phyloP scores from a whole-genome alignment of 2,797 vertebrate species.

The Sebastes flavidus region DNA sequence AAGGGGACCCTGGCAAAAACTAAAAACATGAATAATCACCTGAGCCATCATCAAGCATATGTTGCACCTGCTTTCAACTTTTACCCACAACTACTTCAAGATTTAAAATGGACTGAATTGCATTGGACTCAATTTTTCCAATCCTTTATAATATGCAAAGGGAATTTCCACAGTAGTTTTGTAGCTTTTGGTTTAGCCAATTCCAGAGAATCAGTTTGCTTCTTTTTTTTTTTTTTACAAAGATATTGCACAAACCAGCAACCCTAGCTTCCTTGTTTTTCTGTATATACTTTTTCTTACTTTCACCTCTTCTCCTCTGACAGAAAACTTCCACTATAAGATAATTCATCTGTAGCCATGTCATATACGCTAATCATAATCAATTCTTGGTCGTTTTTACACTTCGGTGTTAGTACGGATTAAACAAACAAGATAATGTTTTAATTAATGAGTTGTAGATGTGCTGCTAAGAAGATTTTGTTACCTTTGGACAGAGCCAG shows the following conservation, averaged over 20 bases:
- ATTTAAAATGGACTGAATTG: background rate
- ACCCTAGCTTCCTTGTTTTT: background rate
- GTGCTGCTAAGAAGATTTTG: too few species aligned
- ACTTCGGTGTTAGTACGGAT: background rate
- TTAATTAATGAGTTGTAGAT: too few species aligned
- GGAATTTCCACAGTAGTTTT: background rate
- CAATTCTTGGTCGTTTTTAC: background rate
- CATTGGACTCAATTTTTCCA: background rate
- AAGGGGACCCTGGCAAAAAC: background rate
- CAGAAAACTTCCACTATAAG: background rate
- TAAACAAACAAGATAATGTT: too few species aligned
- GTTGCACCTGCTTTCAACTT: background rate
- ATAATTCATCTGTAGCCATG: background rate
- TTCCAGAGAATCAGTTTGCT: background rate
- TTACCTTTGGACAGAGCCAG: background rate
- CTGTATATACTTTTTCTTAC: background rate
- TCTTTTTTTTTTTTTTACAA: background rate
- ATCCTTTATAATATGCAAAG: background rate
- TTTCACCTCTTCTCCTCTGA: background rate
- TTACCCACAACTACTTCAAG: background rate
- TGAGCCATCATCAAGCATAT: background rate
- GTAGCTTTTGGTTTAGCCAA: background rate
- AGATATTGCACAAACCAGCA: background rate
- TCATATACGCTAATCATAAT: background rate
- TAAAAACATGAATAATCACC: background rate